A percentile compares a stretch with the other conserved stretches of the same genome.
These are phyloP conservation scores for Florisuga fusca DNA, from an alignment of 2,797 vertebrate species.

Conservation along the genomic window DNA sequence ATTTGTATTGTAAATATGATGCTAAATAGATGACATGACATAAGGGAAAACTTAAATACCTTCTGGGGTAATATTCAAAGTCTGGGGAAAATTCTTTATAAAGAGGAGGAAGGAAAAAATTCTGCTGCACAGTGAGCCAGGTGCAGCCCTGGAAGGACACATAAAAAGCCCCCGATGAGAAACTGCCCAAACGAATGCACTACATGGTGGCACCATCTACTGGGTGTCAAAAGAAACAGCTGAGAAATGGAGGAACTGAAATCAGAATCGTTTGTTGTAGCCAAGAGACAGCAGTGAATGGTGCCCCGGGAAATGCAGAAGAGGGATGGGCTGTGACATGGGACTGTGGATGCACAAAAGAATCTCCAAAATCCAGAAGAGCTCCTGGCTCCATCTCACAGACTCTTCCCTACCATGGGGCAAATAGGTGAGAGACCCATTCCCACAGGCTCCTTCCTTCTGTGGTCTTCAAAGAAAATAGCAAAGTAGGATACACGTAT, in stretches of 20 bases:
- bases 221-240: not conserved
- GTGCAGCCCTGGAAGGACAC: not conserved
- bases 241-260: not conserved
- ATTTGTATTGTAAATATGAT: not conserved
- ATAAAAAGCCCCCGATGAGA: slow-evolving; percentile 15
- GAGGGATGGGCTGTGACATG: accelerated
- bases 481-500: not conserved
- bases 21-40: not conserved
- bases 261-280: accelerated
- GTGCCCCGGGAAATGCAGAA: not conserved
- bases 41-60: not conserved
- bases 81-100: not conserved
- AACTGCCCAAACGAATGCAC: accelerated
- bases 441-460: not conserved
- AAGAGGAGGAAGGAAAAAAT: not conserved
- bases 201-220: slow-evolving; percentile 38
- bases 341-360: not conserved
- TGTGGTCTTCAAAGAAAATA: not conserved
- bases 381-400: not conserved
- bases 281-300: not conserved
- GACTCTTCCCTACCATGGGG: not conserved
- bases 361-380: not conserved
- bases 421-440: not conserved
- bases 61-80: not conserved
- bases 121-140: not conserved